Base-by-base conservation (phyloP, 1,140 invertebrate genomes). In the Protaetia brevitarsis region DNA sequence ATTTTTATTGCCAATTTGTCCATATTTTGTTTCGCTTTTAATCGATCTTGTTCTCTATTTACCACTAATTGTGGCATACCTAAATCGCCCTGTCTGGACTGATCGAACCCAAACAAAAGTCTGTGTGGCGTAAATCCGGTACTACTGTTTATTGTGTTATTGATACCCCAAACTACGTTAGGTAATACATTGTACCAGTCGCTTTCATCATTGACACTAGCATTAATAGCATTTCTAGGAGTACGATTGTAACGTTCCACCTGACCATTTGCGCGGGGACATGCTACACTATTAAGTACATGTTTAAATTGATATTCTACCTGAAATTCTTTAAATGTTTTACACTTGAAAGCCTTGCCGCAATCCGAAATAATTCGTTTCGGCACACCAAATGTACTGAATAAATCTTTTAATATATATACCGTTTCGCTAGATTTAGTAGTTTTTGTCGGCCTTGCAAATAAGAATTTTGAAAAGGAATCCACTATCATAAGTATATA, bases 401-500 rank as follows among this genome's bases (percentile, higher is more conserved):
- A 69, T 30, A 69, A 45, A 60, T 67, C 63, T 28, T 51, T 63
- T 7, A 71, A 65, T 30, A 63, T 31, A 0, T 69, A 29, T 16
- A 66, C 64, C 11, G 63, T 51, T 28, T 66, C 45, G 57, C 61
- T 67, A 0, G 45, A 31, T 37, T 69, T 68, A 0, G 66, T 69
- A 2, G 61, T 65, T 68, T 69, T 71, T 1, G n/a, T 65, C 10
- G 65, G 37, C 31, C 37, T 34, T 16, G 66, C 28, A 27, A 65
- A 63, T 6, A 28, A 5, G 30, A 67, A 69, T 66, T 71, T 69
- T 0, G 68, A 65, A 31, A 69, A 69, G n/a, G 51, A 57, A 21
- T 70, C 66, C 45, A 65, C 65, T 30, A 51, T 63, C 8, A 66
- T 63, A 3, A 72, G 29, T 27, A 72, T 30, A 28, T 72, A 68